Evolutionary conservation across 2,113 vertebrate species (phyloP).

Genomic region (Syrrhaptes paradoxus): DNA sequence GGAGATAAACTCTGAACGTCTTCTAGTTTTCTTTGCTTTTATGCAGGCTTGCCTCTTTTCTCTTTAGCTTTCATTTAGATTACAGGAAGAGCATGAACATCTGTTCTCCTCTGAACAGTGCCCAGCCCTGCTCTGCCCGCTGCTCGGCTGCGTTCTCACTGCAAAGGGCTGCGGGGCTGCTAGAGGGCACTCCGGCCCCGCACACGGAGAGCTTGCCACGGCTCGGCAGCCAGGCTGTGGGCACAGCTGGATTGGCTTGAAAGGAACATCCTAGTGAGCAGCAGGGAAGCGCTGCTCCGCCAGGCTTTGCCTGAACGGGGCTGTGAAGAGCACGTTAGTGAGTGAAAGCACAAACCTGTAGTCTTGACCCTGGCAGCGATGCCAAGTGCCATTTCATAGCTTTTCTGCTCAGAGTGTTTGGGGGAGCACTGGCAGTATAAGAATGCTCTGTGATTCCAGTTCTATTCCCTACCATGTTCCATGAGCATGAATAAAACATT

Average conservation of each 20-base stretch:
- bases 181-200: neutral
- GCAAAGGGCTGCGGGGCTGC: fast-evolving
- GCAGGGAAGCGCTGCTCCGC: neutral
- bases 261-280: fast-evolving
- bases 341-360: neutral
- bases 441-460: neutral
- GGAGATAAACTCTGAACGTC: neutral
- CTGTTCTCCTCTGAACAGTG: fast-evolving
- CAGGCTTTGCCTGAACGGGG: neutral
- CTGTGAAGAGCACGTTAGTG: neutral
- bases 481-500: neutral
- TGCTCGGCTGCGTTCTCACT: fast-evolving
- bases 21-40: neutral
- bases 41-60: neutral
- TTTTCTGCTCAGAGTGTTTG: neutral
- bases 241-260: neutral
- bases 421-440: neutral
- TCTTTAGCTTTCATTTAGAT: fast-evolving
- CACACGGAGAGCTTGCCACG: fast-evolving
- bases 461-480: neutral
- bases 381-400: fast-evolving
- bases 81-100: fast-evolving
- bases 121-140: fast-evolving
- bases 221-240: fast-evolving
- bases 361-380: neutral